Base-by-base conservation (phyloP, 1,140 invertebrate genomes). In the Trachymyrmex cornetzi region DNA sequence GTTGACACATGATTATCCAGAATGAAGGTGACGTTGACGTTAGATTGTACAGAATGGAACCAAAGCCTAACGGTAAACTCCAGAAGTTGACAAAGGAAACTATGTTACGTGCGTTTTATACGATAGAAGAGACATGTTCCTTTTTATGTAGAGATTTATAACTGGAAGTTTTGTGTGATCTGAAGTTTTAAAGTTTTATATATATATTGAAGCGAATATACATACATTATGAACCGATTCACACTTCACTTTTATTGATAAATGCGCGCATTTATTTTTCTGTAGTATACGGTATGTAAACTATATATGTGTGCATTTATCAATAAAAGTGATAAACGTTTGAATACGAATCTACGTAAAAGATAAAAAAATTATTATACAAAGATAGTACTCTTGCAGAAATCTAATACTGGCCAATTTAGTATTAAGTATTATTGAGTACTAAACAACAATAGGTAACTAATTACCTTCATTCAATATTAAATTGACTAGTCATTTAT, bases 1-100 rank as follows among this genome's bases (percentile, higher is more conserved):
- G 77, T 71, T 81, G 79, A 81, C 66, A n/a, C 69, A 57, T 71
- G 66, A 81, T 81, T 81, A 81, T 71, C 34, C 34, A 71, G 50
- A 71, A 71, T 71, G 30, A 22, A 81, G 11, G 34, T 71, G 34
- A 81, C 50, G 34, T 81, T 81, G 79, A 81, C 34, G n/a, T 59
- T 71, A 71, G 30, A 59, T 81, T 71, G 55, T 44, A 57, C 19
- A 24, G n/a, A 81, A 81, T 81, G 50, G 77, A 38, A 69, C 14
- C 48, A 66, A 80, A 80, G 30, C 38, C 66, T 69, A 71, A 11
- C 34, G 30, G 22, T 16, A 79, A 79, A 79, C 16, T 71, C 19
- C 9, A 27, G 55, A 48, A 71, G 66, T 71, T 57, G 30, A 69
- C 16, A 2, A 24, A 27, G 22, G 19, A 57, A 38, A 55, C 2